Evolutionary conservation across 2,797 vertebrate genomes (phyloP).

Genomic region (Lithobates pipiens): DNA sequence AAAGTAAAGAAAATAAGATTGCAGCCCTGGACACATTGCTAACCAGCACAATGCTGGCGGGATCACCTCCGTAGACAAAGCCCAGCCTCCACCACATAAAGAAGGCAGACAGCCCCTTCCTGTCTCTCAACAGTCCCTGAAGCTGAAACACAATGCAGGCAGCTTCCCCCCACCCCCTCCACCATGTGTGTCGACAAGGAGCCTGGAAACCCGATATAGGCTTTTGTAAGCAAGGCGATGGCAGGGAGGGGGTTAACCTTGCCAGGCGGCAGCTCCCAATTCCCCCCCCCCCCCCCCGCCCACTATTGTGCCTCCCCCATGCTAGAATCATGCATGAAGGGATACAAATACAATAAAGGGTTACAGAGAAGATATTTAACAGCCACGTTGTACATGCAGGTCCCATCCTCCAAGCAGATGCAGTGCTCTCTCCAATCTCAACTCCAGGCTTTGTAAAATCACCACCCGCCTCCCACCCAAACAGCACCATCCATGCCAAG

Average conservation of each 20-base stretch:
- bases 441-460: background rate
- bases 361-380: background rate
- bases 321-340: too few species aligned
- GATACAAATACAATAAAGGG: too few species aligned
- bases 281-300: too few species aligned
- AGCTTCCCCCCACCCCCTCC: background rate
- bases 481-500: too few species aligned
- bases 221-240: background rate
- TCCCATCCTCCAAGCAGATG: background rate
- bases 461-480: too few species aligned
- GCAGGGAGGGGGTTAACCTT: slow-evolving; percentile 5
- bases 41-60: slow-evolving; percentile 2
- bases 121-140: slow-evolving; percentile 10
- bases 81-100: background rate
- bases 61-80: background rate
- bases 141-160: background rate
- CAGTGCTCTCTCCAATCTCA: slow-evolving; percentile 8
- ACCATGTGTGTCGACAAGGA: background rate
- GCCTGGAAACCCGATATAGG: background rate
- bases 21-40: background rate
- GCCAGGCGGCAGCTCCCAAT: background rate
- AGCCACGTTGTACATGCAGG: background rate
- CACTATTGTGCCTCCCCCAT: too few species aligned
- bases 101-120: background rate
- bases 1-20: background rate